Evolutionary conservation across 2,888 invertebrate species (phyloP).

Genomic region (Heliconius aoede): DNA sequence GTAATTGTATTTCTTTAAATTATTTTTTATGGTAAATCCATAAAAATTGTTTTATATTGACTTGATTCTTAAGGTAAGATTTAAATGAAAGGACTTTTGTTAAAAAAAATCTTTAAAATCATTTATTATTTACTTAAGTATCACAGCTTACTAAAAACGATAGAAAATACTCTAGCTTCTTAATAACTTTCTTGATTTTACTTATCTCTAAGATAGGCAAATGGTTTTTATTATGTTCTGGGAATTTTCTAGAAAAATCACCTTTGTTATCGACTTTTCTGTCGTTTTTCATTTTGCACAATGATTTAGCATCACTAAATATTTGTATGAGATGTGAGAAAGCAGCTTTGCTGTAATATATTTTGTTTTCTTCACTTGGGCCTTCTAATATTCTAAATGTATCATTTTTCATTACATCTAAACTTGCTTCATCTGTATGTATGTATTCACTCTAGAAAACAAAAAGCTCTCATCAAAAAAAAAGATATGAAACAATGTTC

Average conservation of each 20-base stretch:
- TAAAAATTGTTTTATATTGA: not conserved
- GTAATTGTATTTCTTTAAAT: no score
- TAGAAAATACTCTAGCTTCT: conserved; percentile 89
- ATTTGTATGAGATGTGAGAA: conserved; percentile 86
- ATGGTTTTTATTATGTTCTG: conserved; percentile 77
- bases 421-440: conserved; percentile 82
- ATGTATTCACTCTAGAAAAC: conserved; percentile 82
- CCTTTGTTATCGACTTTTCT: conserved; percentile 52
- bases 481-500: no score
- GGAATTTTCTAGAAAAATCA: conserved; percentile 83
- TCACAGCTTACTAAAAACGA: conserved; percentile 83
- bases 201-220: conserved; percentile 78
- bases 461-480: no score
- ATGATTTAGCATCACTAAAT: conserved; percentile 74
- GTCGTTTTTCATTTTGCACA: conserved; percentile 43
- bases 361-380: conserved; percentile 79
- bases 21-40: no score
- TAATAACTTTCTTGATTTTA: conserved; percentile 82
- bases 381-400: conserved; percentile 85
- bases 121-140: conserved; percentile 44
- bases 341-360: conserved; percentile 85
- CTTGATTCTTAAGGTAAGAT: not conserved
- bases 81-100: not conserved
- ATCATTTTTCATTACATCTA: conserved; percentile 84
- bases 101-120: conserved; percentile 5